Conservation (phyloP, 2,797 vertebrate genomes). For the Zonotrichia albicollis region DNA sequence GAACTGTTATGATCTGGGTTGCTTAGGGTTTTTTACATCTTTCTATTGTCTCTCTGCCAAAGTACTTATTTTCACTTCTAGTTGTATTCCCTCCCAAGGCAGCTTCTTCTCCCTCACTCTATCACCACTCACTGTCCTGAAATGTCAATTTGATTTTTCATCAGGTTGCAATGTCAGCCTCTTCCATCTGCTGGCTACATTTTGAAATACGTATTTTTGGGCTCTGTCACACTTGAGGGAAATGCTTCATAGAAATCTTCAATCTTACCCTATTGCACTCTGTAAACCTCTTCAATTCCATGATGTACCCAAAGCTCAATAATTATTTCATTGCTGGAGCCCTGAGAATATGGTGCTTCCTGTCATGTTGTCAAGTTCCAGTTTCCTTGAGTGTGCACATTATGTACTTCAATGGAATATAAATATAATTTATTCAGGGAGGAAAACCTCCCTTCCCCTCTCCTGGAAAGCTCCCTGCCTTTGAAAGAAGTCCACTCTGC, state of each 20-base stretch:
- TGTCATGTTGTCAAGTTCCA: background rate
- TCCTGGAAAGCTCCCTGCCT: background rate
- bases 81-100: background rate
- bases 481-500: background rate
- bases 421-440: background rate
- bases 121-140: background rate
- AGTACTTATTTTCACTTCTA: background rate
- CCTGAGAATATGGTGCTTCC: background rate
- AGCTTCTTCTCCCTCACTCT: background rate
- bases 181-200: background rate
- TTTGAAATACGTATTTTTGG: background rate
- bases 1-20: background rate
- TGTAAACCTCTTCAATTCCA: background rate
- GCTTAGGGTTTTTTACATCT: background rate
- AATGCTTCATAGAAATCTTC: background rate
- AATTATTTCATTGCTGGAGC: background rate
- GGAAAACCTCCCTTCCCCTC: background rate
- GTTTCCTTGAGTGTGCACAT: background rate
- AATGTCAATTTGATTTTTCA: background rate
- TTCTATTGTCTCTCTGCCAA: background rate
- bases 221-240: background rate
- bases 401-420: background rate
- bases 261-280: background rate
- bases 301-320: fast-evolving
- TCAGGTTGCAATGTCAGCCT: background rate